Percentiles rank a stretch among this genome's conserved stretches.
These are phyloP conservation scores for Pteropus alecto DNA, from an alignment of 2,113 vertebrate genomes.

Conservation along the genomic window DNA sequence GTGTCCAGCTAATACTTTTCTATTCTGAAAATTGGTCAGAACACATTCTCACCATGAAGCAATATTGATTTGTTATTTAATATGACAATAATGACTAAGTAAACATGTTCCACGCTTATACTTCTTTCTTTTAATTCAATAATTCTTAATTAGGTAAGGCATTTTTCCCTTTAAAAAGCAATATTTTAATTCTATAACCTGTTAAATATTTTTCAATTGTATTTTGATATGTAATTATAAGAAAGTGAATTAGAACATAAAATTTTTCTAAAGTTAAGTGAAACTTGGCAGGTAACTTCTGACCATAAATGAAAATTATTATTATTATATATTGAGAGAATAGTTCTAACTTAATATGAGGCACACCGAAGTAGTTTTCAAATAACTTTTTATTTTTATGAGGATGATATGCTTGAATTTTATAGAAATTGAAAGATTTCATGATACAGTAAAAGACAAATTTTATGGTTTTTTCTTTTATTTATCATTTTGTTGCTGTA, in stretches of 20 bases:
- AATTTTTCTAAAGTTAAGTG: background rate
- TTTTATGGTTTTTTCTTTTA: background rate
- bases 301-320: background rate
- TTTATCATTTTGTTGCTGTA: background rate
- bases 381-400: constrained; percentile 24
- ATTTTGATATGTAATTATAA: background rate
- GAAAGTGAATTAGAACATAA: background rate
- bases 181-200: background rate
- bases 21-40: background rate
- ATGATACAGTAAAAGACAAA: constrained; percentile 6
- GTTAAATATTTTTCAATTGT: background rate
- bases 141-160: background rate
- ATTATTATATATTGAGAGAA: background rate
- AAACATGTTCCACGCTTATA: background rate
- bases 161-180: background rate
- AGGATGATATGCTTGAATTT: constrained; percentile 25
- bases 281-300: background rate
- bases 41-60: background rate
- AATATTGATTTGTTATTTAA: background rate
- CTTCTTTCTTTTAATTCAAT: background rate
- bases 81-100: background rate
- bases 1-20: background rate
- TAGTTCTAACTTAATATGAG: background rate
- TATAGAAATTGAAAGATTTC: constrained; percentile 50
- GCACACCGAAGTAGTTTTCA: background rate